Conservation (phyloP, 1,140 invertebrate genomes). For the Hylaeus volcanicus region DNA sequence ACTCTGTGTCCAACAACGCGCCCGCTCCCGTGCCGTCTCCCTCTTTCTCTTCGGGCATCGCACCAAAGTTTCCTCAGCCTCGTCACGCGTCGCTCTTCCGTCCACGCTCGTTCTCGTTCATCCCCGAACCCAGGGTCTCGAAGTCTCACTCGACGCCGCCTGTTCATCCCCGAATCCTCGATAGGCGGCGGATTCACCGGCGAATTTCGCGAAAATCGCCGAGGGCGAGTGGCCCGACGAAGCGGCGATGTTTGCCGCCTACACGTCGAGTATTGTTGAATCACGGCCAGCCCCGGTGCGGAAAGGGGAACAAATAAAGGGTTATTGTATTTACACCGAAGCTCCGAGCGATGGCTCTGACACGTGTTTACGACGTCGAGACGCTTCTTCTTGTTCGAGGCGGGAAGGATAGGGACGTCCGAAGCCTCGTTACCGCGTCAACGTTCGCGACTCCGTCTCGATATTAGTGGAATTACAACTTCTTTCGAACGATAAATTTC, state of each 20-base stretch:
- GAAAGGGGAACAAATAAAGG: slow-evolving; percentile 79
- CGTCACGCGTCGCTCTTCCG: slow-evolving; percentile 41
- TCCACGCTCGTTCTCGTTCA: slow-evolving; percentile 30
- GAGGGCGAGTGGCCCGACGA: slow-evolving; percentile 60
- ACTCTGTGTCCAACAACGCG: slow-evolving; percentile 70
- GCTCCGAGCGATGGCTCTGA: slow-evolving; percentile 60
- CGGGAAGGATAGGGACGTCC: no score
- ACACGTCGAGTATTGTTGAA: slow-evolving; percentile 77
- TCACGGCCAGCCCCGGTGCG: slow-evolving; percentile 72
- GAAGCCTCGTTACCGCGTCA: no score
- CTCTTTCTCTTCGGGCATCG: slow-evolving; percentile 3
- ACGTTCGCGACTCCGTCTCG: no score
- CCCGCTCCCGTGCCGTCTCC: slow-evolving; percentile 32
- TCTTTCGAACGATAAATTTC: no score
- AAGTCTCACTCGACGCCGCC: slow-evolving; percentile 5
- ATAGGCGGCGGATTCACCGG: slow-evolving; percentile 50
- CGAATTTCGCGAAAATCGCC: slow-evolving; percentile 70
- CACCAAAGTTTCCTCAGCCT: slow-evolving; percentile 41
- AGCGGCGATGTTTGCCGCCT: slow-evolving; percentile 73
- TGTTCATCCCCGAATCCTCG: slow-evolving; percentile 56
- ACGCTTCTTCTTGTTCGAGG: slow-evolving; percentile 38
- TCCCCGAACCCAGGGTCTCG: slow-evolving; percentile 21
- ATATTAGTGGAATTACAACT: no score
- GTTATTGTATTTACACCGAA: slow-evolving; percentile 80
- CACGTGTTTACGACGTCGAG: slow-evolving; percentile 56